Conservation (phyloP, 2,888 invertebrate species). For the Muscina levida region DNA sequence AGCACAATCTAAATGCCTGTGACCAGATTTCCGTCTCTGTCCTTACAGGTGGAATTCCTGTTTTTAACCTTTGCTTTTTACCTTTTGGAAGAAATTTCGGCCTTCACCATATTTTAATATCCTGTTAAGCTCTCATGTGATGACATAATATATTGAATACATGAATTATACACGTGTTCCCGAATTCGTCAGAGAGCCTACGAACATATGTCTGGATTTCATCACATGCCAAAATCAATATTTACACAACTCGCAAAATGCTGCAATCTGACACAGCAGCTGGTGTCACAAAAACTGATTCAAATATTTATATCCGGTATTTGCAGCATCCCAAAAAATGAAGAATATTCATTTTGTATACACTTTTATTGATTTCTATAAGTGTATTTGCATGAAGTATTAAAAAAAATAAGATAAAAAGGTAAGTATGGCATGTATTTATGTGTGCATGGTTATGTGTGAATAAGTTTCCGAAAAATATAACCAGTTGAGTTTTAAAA, state of each 20-base stretch:
- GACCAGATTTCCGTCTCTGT: no score
- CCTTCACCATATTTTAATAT: no score
- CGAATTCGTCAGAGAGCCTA: no score
- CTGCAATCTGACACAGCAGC: background rate
- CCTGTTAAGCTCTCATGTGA: no score
- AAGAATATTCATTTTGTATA: background rate
- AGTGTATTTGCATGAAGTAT: slow-evolving; percentile 53
- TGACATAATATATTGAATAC: no score
- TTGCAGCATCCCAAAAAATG: background rate
- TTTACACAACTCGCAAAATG: background rate
- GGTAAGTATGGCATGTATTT: slow-evolving; percentile 33
- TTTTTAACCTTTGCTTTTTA: no score
- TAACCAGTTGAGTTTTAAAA: slow-evolving; percentile 62
- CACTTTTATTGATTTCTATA: slow-evolving; percentile 42
- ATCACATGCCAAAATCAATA: background rate
- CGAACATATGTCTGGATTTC: no score
- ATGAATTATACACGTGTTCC: slow-evolving; percentile 13
- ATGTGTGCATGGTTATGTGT: background rate
- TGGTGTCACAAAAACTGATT: background rate
- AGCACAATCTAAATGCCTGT: no score
- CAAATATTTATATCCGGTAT: slow-evolving; percentile 28
- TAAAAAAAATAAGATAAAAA: slow-evolving; percentile 16
- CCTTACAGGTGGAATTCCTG: no score
- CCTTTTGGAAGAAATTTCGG: no score
- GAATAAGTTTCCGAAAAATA: slow-evolving; percentile 53